Evolutionary conservation across 2,113 vertebrate species (phyloP).

Genomic region (Rhipidura dahli): DNA sequence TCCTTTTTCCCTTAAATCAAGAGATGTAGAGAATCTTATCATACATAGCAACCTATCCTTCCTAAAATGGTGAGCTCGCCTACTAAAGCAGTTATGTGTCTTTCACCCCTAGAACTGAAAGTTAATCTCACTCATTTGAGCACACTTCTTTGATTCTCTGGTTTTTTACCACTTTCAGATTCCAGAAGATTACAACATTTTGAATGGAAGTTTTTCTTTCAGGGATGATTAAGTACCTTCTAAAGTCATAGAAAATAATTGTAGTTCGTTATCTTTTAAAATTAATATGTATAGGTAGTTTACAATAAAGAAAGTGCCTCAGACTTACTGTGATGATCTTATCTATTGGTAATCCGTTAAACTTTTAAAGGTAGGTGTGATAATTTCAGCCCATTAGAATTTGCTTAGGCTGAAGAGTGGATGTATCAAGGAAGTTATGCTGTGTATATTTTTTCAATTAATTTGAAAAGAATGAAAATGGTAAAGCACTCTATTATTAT

Average conservation of each 20-base stretch:
- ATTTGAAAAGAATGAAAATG: conserved; percentile 32
- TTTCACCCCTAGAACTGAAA: neutral
- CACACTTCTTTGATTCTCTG: neutral
- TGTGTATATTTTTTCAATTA: conserved; percentile 38
- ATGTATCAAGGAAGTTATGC: neutral
- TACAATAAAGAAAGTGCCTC: neutral
- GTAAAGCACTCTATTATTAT: conserved; percentile 1
- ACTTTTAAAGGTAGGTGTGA: neutral
- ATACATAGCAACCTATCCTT: neutral
- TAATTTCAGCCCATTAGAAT: neutral
- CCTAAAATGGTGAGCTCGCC: neutral
- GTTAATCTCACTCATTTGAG: neutral
- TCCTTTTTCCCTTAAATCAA: neutral
- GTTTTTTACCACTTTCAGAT: neutral
- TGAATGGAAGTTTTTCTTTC: neutral
- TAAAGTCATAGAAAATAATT: neutral
- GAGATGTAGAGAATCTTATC: neutral
- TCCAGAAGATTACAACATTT: neutral
- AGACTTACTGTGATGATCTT: neutral
- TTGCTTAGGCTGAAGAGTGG: neutral
- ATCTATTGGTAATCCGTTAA: neutral
- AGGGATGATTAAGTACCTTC: neutral
- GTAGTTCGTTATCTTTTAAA: neutral
- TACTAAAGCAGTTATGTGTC: neutral
- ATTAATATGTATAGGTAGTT: neutral